Conservation (phyloP, 92 coral and sea anemone genomes). For the Paragorgia papillata region DNA sequence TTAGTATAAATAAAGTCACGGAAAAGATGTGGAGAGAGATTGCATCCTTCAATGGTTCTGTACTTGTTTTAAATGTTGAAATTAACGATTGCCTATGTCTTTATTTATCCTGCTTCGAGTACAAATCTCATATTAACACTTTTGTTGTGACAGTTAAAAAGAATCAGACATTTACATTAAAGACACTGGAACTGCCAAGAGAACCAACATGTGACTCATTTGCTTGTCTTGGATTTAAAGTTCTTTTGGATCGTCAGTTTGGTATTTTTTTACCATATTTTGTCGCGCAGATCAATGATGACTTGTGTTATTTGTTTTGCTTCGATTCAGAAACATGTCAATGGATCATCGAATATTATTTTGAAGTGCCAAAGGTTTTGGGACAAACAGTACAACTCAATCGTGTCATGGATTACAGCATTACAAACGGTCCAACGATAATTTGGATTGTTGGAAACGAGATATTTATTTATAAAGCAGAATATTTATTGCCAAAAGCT, state of each 20-base stretch:
- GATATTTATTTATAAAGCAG: conserved; percentile 35
- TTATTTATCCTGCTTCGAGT: conserved; percentile 14
- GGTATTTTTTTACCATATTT: conserved; percentile 35
- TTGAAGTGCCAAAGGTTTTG: conserved; percentile 10
- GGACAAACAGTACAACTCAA: conserved; percentile 13
- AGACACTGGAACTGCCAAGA: background rate
- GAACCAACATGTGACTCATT: background rate
- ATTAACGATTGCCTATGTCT: background rate
- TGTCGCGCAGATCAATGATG: conserved; percentile 8
- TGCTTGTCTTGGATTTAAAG: conserved; percentile 39
- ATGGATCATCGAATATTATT: conserved; percentile 25
- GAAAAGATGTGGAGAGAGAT: conserved; percentile 34
- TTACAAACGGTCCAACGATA: conserved; percentile 30
- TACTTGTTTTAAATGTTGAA: conserved; percentile 24
- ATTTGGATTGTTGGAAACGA: conserved; percentile 23
- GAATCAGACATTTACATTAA: background rate
- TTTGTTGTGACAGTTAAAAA: conserved; percentile 17
- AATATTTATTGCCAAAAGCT: background rate
- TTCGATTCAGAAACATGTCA: conserved; percentile 7
- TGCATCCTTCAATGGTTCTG: conserved; percentile 21
- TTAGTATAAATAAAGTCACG: too few relatives aligned
- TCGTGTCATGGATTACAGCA: conserved; percentile 14
- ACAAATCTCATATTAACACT: background rate
- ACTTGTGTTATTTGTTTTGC: conserved; percentile 23
- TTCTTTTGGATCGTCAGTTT: conserved; percentile 18